These are phyloP conservation scores for Edolisoma coerulescens DNA, from an alignment of 2,113 vertebrate species.

Conservation along the genomic window DNA sequence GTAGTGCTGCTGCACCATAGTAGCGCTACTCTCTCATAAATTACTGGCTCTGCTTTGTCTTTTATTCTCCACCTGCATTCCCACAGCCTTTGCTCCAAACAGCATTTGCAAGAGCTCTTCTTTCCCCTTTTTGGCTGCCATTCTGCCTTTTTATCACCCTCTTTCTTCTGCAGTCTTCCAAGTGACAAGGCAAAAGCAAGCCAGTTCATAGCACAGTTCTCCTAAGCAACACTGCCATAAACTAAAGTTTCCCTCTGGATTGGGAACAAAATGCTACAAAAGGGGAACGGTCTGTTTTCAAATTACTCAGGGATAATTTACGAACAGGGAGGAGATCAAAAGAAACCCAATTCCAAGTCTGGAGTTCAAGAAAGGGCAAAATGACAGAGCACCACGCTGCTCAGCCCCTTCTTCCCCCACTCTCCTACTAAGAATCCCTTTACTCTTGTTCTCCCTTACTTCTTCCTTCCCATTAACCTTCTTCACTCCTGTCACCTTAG, in stretches of 20 bases:
- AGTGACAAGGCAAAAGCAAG: conserved; percentile 37
- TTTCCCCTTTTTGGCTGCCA: conserved; percentile 29
- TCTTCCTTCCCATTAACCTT: neutral
- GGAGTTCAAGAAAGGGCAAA: conserved; percentile 24
- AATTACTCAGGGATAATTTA: conserved; percentile 36
- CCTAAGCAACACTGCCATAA: conserved; percentile 53
- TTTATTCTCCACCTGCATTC: conserved; percentile 56
- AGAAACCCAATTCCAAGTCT: conserved; percentile 24
- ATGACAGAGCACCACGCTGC: neutral
- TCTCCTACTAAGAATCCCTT: neutral
- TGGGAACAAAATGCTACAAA: conserved; percentile 42
- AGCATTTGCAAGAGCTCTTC: conserved; percentile 27
- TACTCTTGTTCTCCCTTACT: neutral
- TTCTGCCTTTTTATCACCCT: conserved; percentile 35
- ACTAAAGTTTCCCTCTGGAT: conserved; percentile 16
- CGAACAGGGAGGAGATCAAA: conserved; percentile 43
- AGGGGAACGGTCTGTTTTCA: neutral
- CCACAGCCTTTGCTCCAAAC: conserved; percentile 24
- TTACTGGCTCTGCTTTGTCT: conserved; percentile 39
- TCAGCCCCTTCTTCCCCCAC: neutral
- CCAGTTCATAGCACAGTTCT: conserved; percentile 19
- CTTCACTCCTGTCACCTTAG: neutral
- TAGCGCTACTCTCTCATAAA: neutral
- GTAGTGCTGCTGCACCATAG: neutral
- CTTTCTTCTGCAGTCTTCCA: conserved; percentile 36